Conservation (phyloP, 1,140 invertebrate species). For the Drosophila tani region DNA sequence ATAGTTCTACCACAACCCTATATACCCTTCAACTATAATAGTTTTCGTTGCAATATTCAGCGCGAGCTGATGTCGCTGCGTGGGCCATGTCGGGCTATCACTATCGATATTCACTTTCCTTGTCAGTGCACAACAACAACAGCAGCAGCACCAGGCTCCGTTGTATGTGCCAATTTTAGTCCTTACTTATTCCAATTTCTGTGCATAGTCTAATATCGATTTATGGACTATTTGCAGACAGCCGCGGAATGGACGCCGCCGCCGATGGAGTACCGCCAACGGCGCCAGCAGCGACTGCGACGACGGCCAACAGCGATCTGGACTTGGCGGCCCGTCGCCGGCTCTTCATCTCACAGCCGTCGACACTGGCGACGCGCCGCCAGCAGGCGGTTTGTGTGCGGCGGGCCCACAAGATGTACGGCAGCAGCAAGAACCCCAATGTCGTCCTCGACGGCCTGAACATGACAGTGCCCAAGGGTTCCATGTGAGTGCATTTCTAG, state of each 20-base stretch:
- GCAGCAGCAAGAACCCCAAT: constrained; percentile 92
- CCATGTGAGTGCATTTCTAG: constrained; percentile 90
- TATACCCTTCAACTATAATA: neutral
- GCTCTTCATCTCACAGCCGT: constrained; percentile 88
- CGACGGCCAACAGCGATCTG: constrained; percentile 64
- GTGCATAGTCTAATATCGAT: constrained; percentile 52
- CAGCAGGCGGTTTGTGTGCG: constrained; percentile 93
- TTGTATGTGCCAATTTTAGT: constrained; percentile 58
- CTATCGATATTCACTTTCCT: constrained; percentile 74
- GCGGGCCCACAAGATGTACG: constrained; percentile 93
- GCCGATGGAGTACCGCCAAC: constrained; percentile 76
- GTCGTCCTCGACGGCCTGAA: constrained; percentile 94
- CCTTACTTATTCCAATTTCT: constrained; percentile 46
- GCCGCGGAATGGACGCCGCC: constrained; percentile 75
- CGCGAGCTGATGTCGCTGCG: constrained; percentile 50
- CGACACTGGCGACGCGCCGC: constrained; percentile 89
- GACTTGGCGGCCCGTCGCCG: constrained; percentile 80
- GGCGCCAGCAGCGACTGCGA: constrained; percentile 65
- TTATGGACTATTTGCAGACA: constrained; percentile 55
- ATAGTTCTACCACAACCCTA: neutral
- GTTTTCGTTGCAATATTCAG: constrained; percentile 26
- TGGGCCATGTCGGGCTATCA: constrained; percentile 49
- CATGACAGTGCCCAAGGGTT: constrained; percentile 95
- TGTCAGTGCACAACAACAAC: constrained; percentile 59
- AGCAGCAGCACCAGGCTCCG: neutral